phyloP scores from a whole-genome alignment of 2,888 invertebrate species.

The Drosophila neutralis region DNA sequence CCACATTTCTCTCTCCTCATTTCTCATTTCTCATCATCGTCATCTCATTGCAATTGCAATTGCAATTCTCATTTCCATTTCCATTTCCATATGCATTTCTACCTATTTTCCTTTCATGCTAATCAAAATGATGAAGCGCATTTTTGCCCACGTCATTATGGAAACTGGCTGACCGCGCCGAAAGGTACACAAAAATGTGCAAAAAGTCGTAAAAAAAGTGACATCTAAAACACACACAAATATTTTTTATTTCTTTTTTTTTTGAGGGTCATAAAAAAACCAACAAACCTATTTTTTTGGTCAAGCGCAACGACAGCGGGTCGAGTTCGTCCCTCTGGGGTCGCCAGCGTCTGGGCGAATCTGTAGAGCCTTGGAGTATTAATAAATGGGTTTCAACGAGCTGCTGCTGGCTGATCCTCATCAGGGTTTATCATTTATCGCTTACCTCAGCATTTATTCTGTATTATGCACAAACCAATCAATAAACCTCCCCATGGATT shows the following conservation, averaged over 20 bases:
- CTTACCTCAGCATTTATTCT: constrained; percentile 13
- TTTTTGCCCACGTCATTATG: constrained; percentile 59
- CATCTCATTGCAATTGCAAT: constrained; percentile 44
- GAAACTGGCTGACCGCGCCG: constrained; percentile 61
- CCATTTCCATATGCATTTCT: constrained; percentile 36
- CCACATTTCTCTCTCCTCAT: not conserved
- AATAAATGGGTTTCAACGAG: constrained; percentile 31
- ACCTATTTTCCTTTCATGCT: constrained; percentile 63
- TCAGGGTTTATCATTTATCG: constrained; percentile 29
- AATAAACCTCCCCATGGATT: not conserved
- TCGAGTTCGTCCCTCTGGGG: constrained; percentile 42
- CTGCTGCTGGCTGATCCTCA: constrained; percentile 15
- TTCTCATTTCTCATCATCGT: constrained; percentile 37
- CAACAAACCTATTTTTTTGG: constrained; percentile 74
- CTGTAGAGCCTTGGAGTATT: constrained; percentile 20
- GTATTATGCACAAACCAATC: constrained; percentile 2
- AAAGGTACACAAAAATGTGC: constrained; percentile 65
- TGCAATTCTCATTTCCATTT: constrained; percentile 13
- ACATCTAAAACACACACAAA: constrained; percentile 8
- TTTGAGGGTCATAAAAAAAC: constrained; percentile 73
- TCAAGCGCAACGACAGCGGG: constrained; percentile 77
- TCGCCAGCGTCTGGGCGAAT: constrained; percentile 44
- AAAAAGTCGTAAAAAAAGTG: constrained; percentile 72
- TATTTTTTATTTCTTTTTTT: not conserved
- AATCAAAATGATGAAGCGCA: constrained; percentile 43